phyloP scores from a whole-genome alignment of 1,140 invertebrate species.

The Mamestra configurata region DNA sequence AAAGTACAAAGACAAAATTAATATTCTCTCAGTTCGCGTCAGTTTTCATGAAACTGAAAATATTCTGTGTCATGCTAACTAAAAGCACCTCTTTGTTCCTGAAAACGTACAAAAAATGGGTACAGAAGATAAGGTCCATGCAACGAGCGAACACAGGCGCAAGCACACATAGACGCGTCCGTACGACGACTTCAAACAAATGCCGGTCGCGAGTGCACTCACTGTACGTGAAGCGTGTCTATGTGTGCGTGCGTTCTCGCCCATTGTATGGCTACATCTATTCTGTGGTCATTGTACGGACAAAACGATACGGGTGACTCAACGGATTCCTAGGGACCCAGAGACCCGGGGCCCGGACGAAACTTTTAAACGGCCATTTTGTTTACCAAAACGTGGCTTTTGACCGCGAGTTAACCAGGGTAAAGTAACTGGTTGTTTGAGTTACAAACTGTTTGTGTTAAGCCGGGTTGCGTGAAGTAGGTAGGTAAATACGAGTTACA shows the following conservation, averaged over 20 bases:
- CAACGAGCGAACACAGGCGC: no score
- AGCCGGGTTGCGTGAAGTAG: not conserved
- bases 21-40: not conserved
- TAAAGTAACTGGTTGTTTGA: not conserved
- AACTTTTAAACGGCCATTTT: not conserved
- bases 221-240: no score
- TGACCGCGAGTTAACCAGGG: not conserved
- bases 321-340: not conserved
- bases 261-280: no score
- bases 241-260: no score
- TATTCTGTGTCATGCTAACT: not conserved
- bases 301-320: conserved; percentile 4
- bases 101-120: not conserved
- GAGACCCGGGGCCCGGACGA: not conserved
- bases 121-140: no score
- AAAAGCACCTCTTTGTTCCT: not conserved
- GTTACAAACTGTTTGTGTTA: not conserved
- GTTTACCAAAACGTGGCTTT: not conserved
- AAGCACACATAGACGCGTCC: no score
- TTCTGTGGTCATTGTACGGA: no score
- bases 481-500: no score
- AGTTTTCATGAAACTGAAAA: conserved; percentile 5
- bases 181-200: no score
- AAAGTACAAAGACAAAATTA: not conserved
- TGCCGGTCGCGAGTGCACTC: no score